Conservation (phyloP, 2,888 invertebrate species). For the Halictus quadricinctus region DNA sequence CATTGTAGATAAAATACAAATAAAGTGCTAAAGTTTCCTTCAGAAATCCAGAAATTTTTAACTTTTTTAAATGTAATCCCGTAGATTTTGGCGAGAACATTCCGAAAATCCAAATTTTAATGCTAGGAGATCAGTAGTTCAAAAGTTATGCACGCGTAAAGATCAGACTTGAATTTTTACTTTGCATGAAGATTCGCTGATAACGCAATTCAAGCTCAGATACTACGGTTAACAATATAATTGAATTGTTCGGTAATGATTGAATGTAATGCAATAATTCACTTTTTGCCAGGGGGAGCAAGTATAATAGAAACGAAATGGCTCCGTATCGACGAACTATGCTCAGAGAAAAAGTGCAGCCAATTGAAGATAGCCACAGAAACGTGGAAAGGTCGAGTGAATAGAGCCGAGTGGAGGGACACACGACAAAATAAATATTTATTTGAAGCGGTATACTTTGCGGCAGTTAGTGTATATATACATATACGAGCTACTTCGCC, state of each 20-base stretch:
- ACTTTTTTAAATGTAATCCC: too few species aligned
- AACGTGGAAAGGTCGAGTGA: background rate
- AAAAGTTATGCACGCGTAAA: too few species aligned
- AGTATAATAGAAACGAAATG: background rate
- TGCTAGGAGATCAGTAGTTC: too few species aligned
- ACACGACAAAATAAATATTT: slow-evolving; percentile 46
- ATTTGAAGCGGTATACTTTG: slow-evolving; percentile 56
- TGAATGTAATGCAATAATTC: background rate
- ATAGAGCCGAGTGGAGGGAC: slow-evolving; percentile 33
- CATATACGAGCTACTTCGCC: slow-evolving; percentile 48
- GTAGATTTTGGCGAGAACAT: too few species aligned
- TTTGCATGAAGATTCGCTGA: too few species aligned
- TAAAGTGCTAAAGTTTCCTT: too few species aligned
- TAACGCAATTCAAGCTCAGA: too few species aligned
- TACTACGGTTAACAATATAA: background rate
- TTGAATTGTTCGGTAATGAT: background rate
- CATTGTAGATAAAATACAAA: too few species aligned
- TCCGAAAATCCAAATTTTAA: too few species aligned
- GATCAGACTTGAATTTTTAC: too few species aligned
- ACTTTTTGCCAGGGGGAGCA: background rate
- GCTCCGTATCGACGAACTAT: background rate
- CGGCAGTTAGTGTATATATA: background rate
- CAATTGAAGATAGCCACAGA: background rate
- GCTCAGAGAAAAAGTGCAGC: background rate
- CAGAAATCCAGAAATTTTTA: too few species aligned